Evolutionary conservation across 1,140 invertebrate species (phyloP).

Genomic region (Anastrepha ludens): DNA sequence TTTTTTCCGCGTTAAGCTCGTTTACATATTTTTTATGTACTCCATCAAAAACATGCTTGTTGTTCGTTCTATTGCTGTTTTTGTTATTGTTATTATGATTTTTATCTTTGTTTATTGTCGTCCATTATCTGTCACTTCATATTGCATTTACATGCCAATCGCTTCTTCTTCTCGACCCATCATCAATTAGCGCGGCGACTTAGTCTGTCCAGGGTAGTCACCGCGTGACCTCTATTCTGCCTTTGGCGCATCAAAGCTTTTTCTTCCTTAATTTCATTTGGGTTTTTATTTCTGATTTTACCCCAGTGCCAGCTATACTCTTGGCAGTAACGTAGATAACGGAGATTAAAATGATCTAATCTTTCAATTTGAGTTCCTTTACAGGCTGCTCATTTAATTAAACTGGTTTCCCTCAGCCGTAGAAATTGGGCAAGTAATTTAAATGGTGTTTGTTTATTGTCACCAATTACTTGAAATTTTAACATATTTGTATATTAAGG

Average conservation of each 20-base stretch:
- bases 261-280: neutral
- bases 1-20: neutral
- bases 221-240: neutral
- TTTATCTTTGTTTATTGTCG: constrained; percentile 1
- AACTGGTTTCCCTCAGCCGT: no score
- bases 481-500: no score
- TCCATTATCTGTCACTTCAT: neutral
- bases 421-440: no score
- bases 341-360: no score
- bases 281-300: neutral
- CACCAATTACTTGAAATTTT: no score
- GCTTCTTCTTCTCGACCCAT: neutral
- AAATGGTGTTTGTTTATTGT: no score
- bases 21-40: neutral
- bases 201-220: neutral
- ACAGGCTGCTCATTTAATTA: no score
- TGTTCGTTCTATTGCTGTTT: neutral
- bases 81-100: neutral
- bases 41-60: neutral
- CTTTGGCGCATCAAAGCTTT: neutral
- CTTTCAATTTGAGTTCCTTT: no score
- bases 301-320: neutral
- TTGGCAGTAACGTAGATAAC: no score
- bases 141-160: constrained; percentile 17
- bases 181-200: neutral